Conservation (phyloP, 2,113 vertebrate species). For the Propithecus coquereli region DNA sequence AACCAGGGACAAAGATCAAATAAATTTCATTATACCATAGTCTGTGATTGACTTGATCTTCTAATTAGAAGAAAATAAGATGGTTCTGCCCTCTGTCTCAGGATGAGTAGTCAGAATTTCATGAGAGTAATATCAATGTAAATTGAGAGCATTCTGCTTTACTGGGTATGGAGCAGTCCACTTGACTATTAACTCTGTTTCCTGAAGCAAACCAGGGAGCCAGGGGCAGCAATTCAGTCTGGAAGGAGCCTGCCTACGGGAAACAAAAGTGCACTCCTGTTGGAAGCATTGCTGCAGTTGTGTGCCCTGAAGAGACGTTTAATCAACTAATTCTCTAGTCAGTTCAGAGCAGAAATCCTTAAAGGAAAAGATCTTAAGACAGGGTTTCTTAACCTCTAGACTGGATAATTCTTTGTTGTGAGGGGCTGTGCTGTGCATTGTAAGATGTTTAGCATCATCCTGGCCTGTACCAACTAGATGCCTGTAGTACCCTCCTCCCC, state of each 20-base stretch:
- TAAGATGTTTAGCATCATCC: not conserved
- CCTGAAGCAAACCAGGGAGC: not conserved
- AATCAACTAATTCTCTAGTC: not conserved
- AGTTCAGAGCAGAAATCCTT: not conserved
- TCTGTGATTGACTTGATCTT: not conserved
- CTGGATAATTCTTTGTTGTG: not conserved
- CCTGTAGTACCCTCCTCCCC: not conserved
- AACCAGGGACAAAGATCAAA: not conserved
- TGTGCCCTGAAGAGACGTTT: not conserved
- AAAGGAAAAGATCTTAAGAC: not conserved
- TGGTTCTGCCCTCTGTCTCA: not conserved
- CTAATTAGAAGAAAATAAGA: slow-evolving; percentile 8
- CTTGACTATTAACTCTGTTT: not conserved
- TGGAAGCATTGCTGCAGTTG: not conserved
- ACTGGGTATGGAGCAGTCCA: not conserved
- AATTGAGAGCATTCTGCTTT: not conserved
- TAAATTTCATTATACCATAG: not conserved
- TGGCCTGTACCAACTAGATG: not conserved
- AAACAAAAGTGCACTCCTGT: not conserved
- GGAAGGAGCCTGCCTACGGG: not conserved
- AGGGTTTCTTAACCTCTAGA: not conserved
- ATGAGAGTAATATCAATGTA: not conserved
- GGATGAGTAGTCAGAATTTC: not conserved
- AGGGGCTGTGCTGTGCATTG: not conserved
- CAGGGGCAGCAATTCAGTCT: not conserved